These are phyloP conservation scores for Aphaenogaster ashmeadi DNA, from an alignment of 1,140 invertebrate species.

Conservation along the genomic window DNA sequence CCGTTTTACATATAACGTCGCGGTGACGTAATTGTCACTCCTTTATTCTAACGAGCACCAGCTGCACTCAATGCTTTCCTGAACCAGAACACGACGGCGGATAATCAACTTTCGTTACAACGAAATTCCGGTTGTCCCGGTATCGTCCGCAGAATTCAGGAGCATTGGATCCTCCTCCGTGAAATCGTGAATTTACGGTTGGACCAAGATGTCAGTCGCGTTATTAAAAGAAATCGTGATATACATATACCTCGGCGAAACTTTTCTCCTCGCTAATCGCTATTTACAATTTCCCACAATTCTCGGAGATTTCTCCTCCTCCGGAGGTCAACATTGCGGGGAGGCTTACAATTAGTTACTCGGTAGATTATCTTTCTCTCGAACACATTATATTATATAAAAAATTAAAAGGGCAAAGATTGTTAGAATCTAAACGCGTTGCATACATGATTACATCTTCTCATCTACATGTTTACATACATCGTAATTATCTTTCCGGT, in stretches of 20 bases:
- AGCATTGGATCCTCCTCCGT: constrained; percentile 24
- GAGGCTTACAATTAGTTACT: neutral
- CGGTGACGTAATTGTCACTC: constrained; percentile 32
- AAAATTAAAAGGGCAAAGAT: neutral
- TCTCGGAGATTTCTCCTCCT: constrained; percentile 26
- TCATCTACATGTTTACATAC: neutral
- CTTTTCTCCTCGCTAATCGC: constrained; percentile 47
- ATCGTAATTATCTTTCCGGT: neutral
- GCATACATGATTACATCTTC: constrained; percentile 6
- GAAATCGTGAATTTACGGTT: constrained; percentile 66
- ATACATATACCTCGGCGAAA: too few species aligned
- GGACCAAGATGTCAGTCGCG: neutral
- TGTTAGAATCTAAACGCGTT: neutral
- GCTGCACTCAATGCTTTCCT: neutral
- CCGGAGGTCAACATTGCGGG: neutral
- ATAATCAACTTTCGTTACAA: constrained; percentile 58
- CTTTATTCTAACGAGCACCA: constrained; percentile 31
- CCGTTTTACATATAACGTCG: neutral
- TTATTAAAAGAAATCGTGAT: constrained; percentile 35
- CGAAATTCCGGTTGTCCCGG: constrained; percentile 1
- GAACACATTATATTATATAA: neutral
- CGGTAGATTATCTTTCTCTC: constrained; percentile 10
- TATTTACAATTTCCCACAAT: constrained; percentile 53
- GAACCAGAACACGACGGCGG: constrained; percentile 23
- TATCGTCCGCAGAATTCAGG: neutral